A percentile compares a stretch with the other conserved stretches of the same genome.
Evolutionary conservation across 1,140 invertebrate genomes (phyloP).

Genomic region (Trachymyrmex septentrionalis): DNA sequence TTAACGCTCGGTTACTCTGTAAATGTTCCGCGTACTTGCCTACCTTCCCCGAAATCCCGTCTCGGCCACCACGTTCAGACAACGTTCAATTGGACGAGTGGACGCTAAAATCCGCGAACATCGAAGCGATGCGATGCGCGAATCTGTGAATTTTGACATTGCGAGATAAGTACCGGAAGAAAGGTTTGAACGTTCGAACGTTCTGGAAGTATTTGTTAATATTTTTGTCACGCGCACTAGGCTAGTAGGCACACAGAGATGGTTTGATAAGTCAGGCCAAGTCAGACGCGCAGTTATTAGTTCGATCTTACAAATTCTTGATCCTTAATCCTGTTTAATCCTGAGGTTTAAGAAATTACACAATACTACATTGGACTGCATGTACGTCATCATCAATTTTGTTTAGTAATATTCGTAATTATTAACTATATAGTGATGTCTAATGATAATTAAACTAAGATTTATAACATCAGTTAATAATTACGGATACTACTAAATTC

Average conservation of each 20-base stretch:
- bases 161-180: neutral
- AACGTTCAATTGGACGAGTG: neutral
- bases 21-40: neutral
- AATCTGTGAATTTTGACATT: neutral
- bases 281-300: neutral
- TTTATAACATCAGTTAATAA: no score
- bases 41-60: neutral
- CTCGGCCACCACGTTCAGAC: neutral
- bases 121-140: neutral
- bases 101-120: neutral
- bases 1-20: no score
- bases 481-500: no score
- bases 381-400: no score
- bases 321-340: no score
- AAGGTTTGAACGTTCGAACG: neutral
- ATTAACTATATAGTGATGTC: no score
- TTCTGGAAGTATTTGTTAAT: neutral
- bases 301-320: neutral
- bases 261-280: neutral
- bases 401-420: no score
- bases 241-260: no score
- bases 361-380: no score
- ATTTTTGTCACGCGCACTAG: neutral
- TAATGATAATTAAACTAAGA: no score
- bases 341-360: no score